Conservation (phyloP, 2,888 invertebrate genomes). For the Harpagoxenus sublaevis region DNA sequence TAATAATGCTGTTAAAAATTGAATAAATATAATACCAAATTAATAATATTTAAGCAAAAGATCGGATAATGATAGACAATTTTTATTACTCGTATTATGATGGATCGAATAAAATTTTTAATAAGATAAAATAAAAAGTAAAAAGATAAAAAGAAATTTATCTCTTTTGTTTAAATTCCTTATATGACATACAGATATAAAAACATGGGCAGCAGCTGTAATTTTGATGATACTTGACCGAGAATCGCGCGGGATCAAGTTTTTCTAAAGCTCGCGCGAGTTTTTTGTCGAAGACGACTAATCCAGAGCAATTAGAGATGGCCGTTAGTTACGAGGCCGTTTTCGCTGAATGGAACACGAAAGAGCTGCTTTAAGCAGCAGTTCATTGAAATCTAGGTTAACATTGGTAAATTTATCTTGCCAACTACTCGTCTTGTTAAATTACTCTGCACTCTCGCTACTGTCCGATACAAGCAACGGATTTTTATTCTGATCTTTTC, state of each 20-base stretch:
- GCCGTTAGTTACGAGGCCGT: slow-evolving; percentile 64
- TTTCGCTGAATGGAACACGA: slow-evolving; percentile 61
- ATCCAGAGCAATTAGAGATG: slow-evolving; percentile 76
- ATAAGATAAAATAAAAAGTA: neutral
- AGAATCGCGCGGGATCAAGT: slow-evolving; percentile 44
- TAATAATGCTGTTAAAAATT: neutral
- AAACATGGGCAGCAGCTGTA: neutral
- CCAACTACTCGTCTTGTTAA: slow-evolving; percentile 55
- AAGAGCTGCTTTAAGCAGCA: slow-evolving; percentile 67
- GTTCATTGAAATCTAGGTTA: slow-evolving; percentile 74
- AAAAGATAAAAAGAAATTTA: too few relatives aligned
- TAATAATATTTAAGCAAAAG: neutral
- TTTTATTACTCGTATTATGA: neutral
- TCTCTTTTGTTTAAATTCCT: neutral
- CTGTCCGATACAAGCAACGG: neutral
- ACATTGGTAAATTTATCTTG: slow-evolving; percentile 70
- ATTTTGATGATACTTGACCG: slow-evolving; percentile 32
- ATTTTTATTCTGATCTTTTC: slow-evolving; percentile 6
- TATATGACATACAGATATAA: neutral
- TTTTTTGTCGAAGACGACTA: slow-evolving; percentile 62
- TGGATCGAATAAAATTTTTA: neutral
- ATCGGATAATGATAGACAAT: neutral
- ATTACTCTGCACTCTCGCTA: slow-evolving; percentile 52
- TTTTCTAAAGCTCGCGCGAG: slow-evolving; percentile 49
- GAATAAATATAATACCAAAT: neutral